Conservation (phyloP, 1,140 invertebrate genomes). For the Lepeophtheirus salmonis region DNA sequence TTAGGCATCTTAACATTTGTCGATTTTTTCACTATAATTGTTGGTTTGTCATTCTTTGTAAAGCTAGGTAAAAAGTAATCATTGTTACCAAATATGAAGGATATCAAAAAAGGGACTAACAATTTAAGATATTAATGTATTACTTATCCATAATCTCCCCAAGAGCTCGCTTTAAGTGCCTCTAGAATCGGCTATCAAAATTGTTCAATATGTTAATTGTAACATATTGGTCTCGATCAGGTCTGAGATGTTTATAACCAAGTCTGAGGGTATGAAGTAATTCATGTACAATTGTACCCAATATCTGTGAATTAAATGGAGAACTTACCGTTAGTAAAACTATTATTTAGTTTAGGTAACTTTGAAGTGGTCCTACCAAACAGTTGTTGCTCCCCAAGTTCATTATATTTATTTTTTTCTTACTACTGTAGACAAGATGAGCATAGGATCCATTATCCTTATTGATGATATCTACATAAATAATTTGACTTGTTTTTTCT, state of each 20-base stretch:
- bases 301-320: too few species aligned
- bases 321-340: not conserved
- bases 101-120: too few species aligned
- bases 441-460: not conserved
- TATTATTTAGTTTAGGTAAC: not conserved
- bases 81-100: too few species aligned
- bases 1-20: not conserved
- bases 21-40: not conserved
- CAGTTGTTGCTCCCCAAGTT: not conserved
- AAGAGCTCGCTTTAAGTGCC: not conserved
- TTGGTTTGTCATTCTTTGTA: not conserved
- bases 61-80: not conserved
- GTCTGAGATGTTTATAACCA: constrained; percentile 29
- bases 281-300: constrained; percentile 25
- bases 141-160: not conserved
- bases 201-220: constrained; percentile 22
- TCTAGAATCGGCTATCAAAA: constrained; percentile 17
- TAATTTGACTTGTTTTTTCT: not conserved
- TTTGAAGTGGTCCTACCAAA: not conserved
- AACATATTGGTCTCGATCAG: constrained; percentile 28
- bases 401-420: not conserved
- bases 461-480: not conserved
- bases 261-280: constrained; percentile 28
- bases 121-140: not conserved
- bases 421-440: not conserved